Base-by-base conservation (phyloP, 2,888 invertebrate genomes). In the Clusia tigrina region DNA sequence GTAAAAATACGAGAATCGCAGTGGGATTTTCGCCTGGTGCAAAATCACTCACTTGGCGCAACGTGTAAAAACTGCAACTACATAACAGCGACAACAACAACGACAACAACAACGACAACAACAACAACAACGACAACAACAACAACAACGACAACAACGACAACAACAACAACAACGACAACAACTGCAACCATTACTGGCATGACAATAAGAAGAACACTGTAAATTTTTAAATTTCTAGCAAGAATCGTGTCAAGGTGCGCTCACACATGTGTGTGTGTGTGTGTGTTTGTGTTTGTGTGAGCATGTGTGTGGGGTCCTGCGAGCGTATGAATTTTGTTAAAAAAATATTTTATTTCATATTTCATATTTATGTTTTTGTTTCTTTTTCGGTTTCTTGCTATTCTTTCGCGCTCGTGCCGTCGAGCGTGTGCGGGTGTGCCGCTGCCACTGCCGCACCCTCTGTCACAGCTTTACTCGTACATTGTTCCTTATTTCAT, bases 241-340 rank as follows among this genome's bases (percentile, higher is more conserved):
- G 42, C n/a, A 17, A 6, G 42, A 42, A 42, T 42, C 42, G n/a
- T 42, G 42, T 42, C 42, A 42, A 42, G 42, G 42, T 42, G n/a
- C n/a, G n/a, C n/a, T n/a, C n/a, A n/a, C n/a, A n/a, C n/a, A n/a
- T n/a, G n/a, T n/a, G 42, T 42, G 42, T 42, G 32, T 32, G n/a
- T 32, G 32, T 32, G 32, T 32, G 6, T 32, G 42, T 15, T 10
- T 42, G 42, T 42, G 42, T 42, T 10, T 17, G 6, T 42, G 32
- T 12, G 32, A 32, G 12, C 42, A 5, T 42, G 42, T 15, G 42
- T n/a, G 42, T n/a, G n/a, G n/a, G n/a, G n/a, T n/a, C n/a, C n/a
- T n/a, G 9, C n/a, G 9, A 42, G n/a, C 10, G n/a, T 15, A 42
- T 32, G 32, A 10, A 42, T 42, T n/a, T n/a, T 42, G 42, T 42